Base-by-base conservation (phyloP, 2,888 invertebrate species). In the Elaeidobius kamerunicus region DNA sequence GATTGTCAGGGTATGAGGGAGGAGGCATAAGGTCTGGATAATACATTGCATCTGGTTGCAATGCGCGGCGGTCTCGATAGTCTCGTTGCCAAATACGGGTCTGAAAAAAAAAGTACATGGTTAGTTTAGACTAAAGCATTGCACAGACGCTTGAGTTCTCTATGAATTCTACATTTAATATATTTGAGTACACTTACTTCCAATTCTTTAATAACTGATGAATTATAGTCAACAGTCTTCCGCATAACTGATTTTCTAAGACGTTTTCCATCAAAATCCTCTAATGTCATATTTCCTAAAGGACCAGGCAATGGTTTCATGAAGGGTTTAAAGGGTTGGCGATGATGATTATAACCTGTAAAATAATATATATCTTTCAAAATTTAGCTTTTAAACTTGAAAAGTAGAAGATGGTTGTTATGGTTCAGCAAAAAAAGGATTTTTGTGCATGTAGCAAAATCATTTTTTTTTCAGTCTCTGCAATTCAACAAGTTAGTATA, bases 181-280 rank as follows among this genome's bases (percentile, higher is more conserved):
- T n/a, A n/a, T n/a, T n/a, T n/a, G n/a, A n/a, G n/a, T n/a, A n/a
- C n/a, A 67, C 69, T 73, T 74, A 89, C 90, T 82, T 97, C 92
- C 65, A 98, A 74, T 66, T 89, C 89, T 73, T 89, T 90, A 56
- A 96, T 89, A 67, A 97, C 88, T 28, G 97, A 85, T 15, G 95
- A 87, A 79, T 97, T 97, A 74, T 97, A 97, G 77, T 98, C 98
- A 47, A 98, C 95, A 23, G 97, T 98, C 78, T 96, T 96, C 63
- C 97, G 81, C 85, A 96, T 94, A 59, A 96, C 92, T 63, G 95
- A 93, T 77, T 97, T 97, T 67, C 97, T 79, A 65, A 96, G 80
- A 60, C 95, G 83, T 77, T 97, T 95, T 54, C 96, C 97, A 79
- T 97, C 96, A 71, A 94, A 95, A 74, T 94, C 94, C 67, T 88